These are phyloP conservation scores for Pachypanchax playfairii DNA, from an alignment of 2,113 vertebrate species.

Conservation along the genomic window DNA sequence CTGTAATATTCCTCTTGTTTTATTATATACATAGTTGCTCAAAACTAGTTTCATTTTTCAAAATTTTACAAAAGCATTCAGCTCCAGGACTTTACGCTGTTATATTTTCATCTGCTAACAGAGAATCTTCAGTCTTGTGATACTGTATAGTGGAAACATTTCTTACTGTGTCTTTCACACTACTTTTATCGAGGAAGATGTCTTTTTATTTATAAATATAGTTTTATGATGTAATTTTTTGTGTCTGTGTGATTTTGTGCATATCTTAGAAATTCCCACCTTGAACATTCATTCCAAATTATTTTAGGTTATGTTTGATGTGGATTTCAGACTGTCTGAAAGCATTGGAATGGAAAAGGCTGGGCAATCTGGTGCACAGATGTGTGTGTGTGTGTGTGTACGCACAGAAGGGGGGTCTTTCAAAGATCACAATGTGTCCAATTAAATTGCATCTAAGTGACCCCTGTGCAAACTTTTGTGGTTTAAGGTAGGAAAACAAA, in stretches of 20 bases:
- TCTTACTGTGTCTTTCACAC: slow-evolving; percentile 76
- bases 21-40: slow-evolving; percentile 68
- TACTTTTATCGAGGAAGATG: slow-evolving; percentile 74
- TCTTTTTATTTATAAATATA: slow-evolving; percentile 96
- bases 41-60: slow-evolving; percentile 65
- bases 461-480: slow-evolving; percentile 34
- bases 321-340: slow-evolving; percentile 40
- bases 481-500: not conserved
- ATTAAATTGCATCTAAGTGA: slow-evolving; percentile 33
- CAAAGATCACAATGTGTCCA: slow-evolving; percentile 22
- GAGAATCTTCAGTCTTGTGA: slow-evolving; percentile 74
- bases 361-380: slow-evolving; percentile 58
- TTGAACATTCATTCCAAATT: not conserved
- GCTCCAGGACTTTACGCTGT: slow-evolving; percentile 57
- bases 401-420: slow-evolving; percentile 31
- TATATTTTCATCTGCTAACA: slow-evolving; percentile 65
- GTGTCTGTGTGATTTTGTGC: slow-evolving; percentile 9
- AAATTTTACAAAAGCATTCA: slow-evolving; percentile 61
- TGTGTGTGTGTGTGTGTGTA: slow-evolving; percentile 49
- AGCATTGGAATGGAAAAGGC: slow-evolving; percentile 65
- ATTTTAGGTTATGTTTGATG: slow-evolving; percentile 52
- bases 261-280: not conserved
- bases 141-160: slow-evolving; percentile 74
- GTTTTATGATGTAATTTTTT: slow-evolving; percentile 83
- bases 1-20: slow-evolving; percentile 70